phyloP scores from a whole-genome alignment of 2,888 invertebrate genomes.

The Leptarthrus brevirostris region DNA sequence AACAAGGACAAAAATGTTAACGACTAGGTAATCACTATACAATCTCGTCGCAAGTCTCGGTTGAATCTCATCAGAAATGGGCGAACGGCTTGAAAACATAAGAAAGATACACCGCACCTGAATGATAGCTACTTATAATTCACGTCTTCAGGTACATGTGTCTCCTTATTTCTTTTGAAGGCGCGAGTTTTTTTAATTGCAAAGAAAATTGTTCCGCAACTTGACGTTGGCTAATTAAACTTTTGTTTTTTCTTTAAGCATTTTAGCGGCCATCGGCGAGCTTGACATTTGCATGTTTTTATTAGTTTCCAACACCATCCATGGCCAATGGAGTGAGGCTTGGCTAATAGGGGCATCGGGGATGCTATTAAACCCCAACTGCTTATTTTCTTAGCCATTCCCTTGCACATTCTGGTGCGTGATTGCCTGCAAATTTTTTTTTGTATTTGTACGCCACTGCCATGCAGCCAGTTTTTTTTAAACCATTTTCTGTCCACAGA shows the following conservation, averaged over 20 bases:
- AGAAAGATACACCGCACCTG: too few relatives aligned
- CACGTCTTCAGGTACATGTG: neutral
- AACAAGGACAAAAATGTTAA: slow-evolving; percentile 14
- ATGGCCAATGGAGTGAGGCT: neutral
- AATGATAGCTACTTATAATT: neutral
- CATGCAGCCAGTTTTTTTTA: neutral
- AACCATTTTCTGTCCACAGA: neutral
- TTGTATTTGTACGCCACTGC: neutral
- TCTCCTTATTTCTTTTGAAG: neutral
- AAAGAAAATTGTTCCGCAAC: slow-evolving; percentile 13
- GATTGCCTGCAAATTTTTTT: slow-evolving; percentile 36
- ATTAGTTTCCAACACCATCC: slow-evolving; percentile 25
- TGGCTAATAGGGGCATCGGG: neutral
- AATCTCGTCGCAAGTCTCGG: neutral
- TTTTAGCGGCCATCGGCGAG: slow-evolving; percentile 1
- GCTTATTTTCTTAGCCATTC: slow-evolving; percentile 35
- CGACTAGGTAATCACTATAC: neutral
- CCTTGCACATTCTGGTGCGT: slow-evolving; percentile 38
- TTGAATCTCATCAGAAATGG: neutral
- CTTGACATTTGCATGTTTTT: slow-evolving; percentile 25
- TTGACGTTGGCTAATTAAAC: neutral
- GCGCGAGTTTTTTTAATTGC: slow-evolving; percentile 35
- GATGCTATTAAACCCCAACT: slow-evolving; percentile 42
- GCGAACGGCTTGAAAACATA: neutral
- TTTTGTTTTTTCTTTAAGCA: neutral